Percentiles rank a stretch among this genome's conserved stretches.
These are phyloP conservation scores for Misgurnus anguillicaudatus DNA, from an alignment of 2,113 vertebrate genomes.

Conservation along the genomic window DNA sequence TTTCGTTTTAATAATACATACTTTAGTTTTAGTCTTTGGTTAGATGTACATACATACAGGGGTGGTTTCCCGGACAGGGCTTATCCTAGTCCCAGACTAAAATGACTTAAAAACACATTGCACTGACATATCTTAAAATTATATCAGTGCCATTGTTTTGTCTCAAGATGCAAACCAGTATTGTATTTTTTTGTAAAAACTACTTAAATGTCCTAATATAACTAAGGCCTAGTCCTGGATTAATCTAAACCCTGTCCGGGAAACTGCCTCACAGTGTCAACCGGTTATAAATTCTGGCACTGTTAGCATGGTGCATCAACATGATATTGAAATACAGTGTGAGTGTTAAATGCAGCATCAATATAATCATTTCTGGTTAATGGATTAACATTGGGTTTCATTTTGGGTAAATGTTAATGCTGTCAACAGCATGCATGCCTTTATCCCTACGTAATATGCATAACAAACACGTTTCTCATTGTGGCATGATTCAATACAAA, in stretches of 20 bases:
- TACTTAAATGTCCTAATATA: no score
- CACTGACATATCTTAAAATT: no score
- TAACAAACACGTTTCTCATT: background rate
- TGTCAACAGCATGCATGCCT: background rate
- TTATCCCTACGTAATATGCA: background rate
- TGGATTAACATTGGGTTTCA: background rate
- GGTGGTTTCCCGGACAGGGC: no score
- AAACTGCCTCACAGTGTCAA: background rate
- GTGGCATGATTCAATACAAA: background rate
- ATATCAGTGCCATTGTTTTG: no score
- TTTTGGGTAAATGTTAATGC: background rate
- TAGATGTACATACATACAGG: slow-evolving; percentile 2
- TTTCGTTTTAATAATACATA: background rate
- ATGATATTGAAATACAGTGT: background rate
- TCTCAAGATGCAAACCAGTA: no score
- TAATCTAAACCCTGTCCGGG: no score
- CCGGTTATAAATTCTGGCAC: background rate
- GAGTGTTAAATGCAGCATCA: background rate
- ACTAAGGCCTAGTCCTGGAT: no score
- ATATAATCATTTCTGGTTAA: background rate
- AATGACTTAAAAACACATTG: no score
- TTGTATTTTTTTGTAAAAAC: no score
- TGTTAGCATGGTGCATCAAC: background rate
- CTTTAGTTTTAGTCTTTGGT: background rate
- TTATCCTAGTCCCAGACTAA: no score